These are phyloP conservation scores for Enoplosus armatus DNA, from an alignment of 2,797 vertebrate species.

Conservation along the genomic window DNA sequence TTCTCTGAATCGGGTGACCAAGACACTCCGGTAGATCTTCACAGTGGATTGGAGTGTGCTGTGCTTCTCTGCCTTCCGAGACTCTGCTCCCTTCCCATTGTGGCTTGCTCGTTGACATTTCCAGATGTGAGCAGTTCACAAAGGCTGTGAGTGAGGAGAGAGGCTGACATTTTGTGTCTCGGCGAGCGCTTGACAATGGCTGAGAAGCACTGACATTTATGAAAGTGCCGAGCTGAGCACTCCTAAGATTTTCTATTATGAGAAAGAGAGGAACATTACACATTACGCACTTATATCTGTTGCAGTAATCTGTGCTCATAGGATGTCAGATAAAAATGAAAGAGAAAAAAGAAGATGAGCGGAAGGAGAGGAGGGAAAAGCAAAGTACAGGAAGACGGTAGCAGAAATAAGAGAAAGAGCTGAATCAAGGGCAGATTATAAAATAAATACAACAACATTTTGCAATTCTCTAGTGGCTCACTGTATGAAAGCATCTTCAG, in stretches of 20 bases:
- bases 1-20: slow-evolving; percentile 1
- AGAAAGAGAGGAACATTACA: slow-evolving; percentile 66
- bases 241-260: slow-evolving; percentile 63
- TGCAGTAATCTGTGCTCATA: slow-evolving; percentile 64
- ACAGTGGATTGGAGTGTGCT: slow-evolving; percentile 26
- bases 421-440: slow-evolving; percentile 57
- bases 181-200: slow-evolving; percentile 67
- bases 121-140: slow-evolving; percentile 76
- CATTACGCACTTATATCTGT: slow-evolving; percentile 62
- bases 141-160: slow-evolving; percentile 73
- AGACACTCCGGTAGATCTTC: slow-evolving; percentile 31
- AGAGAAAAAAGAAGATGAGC: slow-evolving; percentile 40
- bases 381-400: slow-evolving; percentile 39
- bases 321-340: slow-evolving; percentile 56
- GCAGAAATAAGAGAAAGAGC: slow-evolving; percentile 30
- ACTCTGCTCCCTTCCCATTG: slow-evolving; percentile 49
- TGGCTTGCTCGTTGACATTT: slow-evolving; percentile 82
- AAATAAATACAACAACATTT: slow-evolving; percentile 72
- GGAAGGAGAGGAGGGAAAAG: slow-evolving; percentile 26
- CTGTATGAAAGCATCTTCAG: slow-evolving; percentile 64
- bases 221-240: slow-evolving; percentile 64
- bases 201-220: slow-evolving; percentile 82
- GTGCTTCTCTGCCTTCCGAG: slow-evolving; percentile 52
- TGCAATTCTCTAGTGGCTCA: slow-evolving; percentile 70
- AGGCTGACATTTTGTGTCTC: slow-evolving; percentile 80